A percentile compares a stretch with the other conserved stretches of the same genome.
Conservation (phyloP, 2,888 invertebrate species). For the Syrista parreyssii region DNA sequence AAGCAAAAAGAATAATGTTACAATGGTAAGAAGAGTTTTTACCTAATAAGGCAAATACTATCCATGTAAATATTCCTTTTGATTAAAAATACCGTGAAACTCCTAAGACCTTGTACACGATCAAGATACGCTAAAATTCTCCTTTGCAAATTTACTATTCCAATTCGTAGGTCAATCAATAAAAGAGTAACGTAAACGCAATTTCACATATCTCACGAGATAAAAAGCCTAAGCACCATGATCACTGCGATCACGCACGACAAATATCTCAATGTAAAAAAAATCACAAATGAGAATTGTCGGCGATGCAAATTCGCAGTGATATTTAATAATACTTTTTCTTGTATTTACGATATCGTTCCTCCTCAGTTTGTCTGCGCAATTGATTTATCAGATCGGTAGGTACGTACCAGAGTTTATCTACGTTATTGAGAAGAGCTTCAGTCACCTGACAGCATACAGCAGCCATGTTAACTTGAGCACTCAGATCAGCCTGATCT, state of each 20-base stretch:
- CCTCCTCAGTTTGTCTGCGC: constrained; percentile 67
- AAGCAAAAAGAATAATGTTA: neutral
- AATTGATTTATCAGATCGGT: constrained; percentile 77
- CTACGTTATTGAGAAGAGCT: constrained; percentile 81
- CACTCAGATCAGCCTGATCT: constrained; percentile 76
- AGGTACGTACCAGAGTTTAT: constrained; percentile 85
- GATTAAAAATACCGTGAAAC: neutral
- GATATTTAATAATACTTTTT: constrained; percentile 54
- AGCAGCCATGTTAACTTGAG: constrained; percentile 86
- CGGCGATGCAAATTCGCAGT: neutral
- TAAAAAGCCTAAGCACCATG: constrained; percentile 20
- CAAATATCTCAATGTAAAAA: neutral
- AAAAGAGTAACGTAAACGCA: neutral
- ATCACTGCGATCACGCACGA: constrained; percentile 3
- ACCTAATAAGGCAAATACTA: neutral
- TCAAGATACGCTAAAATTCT: neutral
- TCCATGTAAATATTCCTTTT: neutral
- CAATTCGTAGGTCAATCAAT: neutral
- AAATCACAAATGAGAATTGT: neutral
- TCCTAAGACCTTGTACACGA: neutral
- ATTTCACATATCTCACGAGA: neutral
- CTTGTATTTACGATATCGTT: constrained; percentile 62
- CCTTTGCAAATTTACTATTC: neutral
- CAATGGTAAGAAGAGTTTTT: neutral
- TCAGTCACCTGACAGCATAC: constrained; percentile 89